Conservation (phyloP, 2,888 invertebrate species). For the Temnothorax rugatulus region DNA sequence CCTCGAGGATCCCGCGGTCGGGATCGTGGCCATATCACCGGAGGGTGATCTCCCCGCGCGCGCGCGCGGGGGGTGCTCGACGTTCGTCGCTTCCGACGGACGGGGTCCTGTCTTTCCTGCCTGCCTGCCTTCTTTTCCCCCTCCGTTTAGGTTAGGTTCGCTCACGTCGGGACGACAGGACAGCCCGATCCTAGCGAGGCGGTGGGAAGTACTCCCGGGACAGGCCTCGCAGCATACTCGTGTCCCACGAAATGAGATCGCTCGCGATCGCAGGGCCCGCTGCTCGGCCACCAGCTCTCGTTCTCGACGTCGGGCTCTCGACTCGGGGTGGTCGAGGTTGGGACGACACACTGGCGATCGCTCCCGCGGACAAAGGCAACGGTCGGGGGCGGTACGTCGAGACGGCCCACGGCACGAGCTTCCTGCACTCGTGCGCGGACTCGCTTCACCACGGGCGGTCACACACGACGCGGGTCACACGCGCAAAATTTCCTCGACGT, state of each 20-base stretch:
- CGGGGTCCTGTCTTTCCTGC: background rate
- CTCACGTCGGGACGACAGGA: background rate
- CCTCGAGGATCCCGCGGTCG: slow-evolving; percentile 51
- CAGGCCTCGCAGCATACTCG: slow-evolving; percentile 64
- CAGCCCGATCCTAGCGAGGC: slow-evolving; percentile 41
- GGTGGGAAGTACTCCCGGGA: slow-evolving; percentile 44
- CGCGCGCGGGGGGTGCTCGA: slow-evolving; percentile 34
- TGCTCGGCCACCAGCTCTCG: slow-evolving; percentile 54
- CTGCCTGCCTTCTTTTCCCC: background rate
- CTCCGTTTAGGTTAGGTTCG: slow-evolving; percentile 13
- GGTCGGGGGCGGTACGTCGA: slow-evolving; percentile 55
- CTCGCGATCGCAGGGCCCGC: slow-evolving; percentile 43
- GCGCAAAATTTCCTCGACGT: slow-evolving; percentile 72
- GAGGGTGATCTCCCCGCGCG: slow-evolving; percentile 61
- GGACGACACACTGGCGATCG: slow-evolving; percentile 69
- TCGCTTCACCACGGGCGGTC: slow-evolving; percentile 50
- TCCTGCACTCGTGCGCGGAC: slow-evolving; percentile 31
- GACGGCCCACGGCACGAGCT: slow-evolving; percentile 58
- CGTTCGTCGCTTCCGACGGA: background rate
- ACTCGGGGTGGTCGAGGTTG: slow-evolving; percentile 68
- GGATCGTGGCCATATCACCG: slow-evolving; percentile 69
- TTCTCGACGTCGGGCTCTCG: slow-evolving; percentile 53
- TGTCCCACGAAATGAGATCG: slow-evolving; percentile 39
- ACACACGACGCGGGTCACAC: slow-evolving; percentile 55
- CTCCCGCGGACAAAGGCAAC: slow-evolving; percentile 59